Conservation (phyloP, 2,113 vertebrate genomes). For the Macquaria ambigua region DNA sequence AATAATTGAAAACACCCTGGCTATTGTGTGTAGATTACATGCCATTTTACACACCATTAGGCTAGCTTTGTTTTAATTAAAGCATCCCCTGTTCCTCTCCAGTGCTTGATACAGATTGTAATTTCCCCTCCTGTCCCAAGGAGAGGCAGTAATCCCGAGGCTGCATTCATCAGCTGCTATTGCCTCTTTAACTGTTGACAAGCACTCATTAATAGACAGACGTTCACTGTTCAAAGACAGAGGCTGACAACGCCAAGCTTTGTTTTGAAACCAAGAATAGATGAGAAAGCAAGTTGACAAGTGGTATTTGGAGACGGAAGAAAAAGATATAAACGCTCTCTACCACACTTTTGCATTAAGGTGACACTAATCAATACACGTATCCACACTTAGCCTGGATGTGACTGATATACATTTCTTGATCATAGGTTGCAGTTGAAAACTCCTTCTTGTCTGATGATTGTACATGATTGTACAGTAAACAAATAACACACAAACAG, state of each 20-base stretch:
- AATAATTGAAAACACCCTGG: conserved; percentile 87
- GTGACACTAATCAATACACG: not conserved
- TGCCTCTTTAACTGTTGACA: conserved; percentile 91
- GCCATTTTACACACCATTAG: conserved; percentile 96
- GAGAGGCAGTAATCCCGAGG: conserved; percentile 87
- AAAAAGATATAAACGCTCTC: not conserved
- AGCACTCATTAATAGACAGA: conserved; percentile 87
- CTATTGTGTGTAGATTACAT: conserved; percentile 88
- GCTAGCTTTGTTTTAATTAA: conserved; percentile 95
- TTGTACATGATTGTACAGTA: not conserved
- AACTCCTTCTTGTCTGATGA: not conserved
- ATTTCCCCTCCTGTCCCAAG: conserved; percentile 85
- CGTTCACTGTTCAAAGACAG: conserved; percentile 57
- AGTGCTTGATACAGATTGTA: conserved; percentile 88
- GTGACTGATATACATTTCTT: not conserved
- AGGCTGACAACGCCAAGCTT: conserved; percentile 48
- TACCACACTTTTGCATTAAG: not conserved
- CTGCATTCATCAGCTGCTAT: conserved; percentile 91
- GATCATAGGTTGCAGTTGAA: not conserved
- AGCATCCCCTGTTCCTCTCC: conserved; percentile 89
- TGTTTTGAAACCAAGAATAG: conserved; percentile 66
- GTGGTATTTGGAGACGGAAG: conserved; percentile 36
- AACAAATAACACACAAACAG: not conserved
- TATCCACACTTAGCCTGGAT: conserved; percentile 2
- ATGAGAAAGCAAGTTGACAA: conserved; percentile 50